Base-by-base conservation (phyloP, 1,140 invertebrate species). In the Steinernema khuongi region DNA sequence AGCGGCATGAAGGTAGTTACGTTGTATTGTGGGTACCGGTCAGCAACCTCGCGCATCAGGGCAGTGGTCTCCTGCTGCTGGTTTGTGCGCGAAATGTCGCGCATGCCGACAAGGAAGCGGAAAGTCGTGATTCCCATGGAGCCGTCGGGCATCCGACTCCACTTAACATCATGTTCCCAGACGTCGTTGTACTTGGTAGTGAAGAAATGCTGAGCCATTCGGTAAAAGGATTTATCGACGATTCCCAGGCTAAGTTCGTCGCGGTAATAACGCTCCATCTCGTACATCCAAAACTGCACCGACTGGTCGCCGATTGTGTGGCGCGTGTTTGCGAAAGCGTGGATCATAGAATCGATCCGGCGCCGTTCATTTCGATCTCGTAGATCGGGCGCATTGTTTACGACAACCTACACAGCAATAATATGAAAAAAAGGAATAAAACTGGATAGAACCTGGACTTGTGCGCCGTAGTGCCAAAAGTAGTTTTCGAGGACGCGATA, bases 1-100 rank as follows among this genome's bases (percentile, higher is more conserved):
- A 94, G 93, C 0, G 94, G 94, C 88, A 96, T 93, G 81, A 94
- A 96, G 0, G 95, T 93, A 4, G 91, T 94, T 18, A 91, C 92
- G 79, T 94, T 94, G n/a, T 94, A 87, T n/a, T 33, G 33, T 0
- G 90, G 88, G 4, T 92, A 93, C 4, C 92, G 89, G 0, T 89
- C 83, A 66, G 93, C 92, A 1, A 95, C 75, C n/a, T 83, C 82
- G n/a, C 82, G 80, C 50, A 82, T 36, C 0, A 78, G 30, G 17
- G 60, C 36, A 31, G 28, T 73, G 18, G 33, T 73, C 68, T 73
- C 83, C 68, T 79, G 76, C 66, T 84, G 83, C 31, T 85, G 73
- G 7, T 77, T 77, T 30, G 84, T 83, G 14, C 71, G 79, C 14
- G 81, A 80, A 71, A 84, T 85, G 71, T 84, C 81, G 30, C 79